Evolutionary conservation across 2,888 invertebrate genomes (phyloP), one percentile per base, ranked within the genome.

Genomic region (Fabriciana adippe): DNA sequence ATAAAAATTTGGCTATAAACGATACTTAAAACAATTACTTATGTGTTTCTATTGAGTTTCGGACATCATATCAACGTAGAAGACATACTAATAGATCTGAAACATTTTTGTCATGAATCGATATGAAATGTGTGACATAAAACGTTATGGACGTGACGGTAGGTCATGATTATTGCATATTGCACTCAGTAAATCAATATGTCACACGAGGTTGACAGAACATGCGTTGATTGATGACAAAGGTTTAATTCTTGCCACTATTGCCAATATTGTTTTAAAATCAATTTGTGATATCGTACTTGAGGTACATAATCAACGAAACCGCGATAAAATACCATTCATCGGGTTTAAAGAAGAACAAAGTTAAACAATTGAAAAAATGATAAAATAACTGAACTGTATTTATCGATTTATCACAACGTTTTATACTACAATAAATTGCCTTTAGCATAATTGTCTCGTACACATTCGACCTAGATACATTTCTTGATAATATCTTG

Each of bases 1-100:
- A 71, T 61, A 54, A 66, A 67, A 68, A 64, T 70, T 71, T 69
- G 67, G 65, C 67, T 68, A 70, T 69, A 73, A 72, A 64, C 53
- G 53, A 57, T 51, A 31, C 35, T 61, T 50, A 15, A 53, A 47
- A 60, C 61, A 55, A 45, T 55, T 21, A 26, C n/a, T 31, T 21
- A n/a, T 47, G 48, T 31, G 35, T 61, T 35, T 66, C 6, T 21
- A 3, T 50, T 41, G 48, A 35, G 53, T 31, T 26, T 31, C 11
- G 14, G 6, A 61, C 35, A 11, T 15, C 51, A 31, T 8, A 21
- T 62, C 21, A 31, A 13, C 45, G 41, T 41, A 50, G 57, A 54
- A 61, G 51, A 61, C 60, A 21, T 31, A 35, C 31, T 1, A 50
- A 60, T 15, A 21, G 13, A 11, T 45, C 2, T 57, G 15, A 31